Percentiles rank a stretch among this genome's conserved stretches.
Evolutionary conservation across 2,113 vertebrate genomes (phyloP).

Genomic region (Phalacrocorax carbo): DNA sequence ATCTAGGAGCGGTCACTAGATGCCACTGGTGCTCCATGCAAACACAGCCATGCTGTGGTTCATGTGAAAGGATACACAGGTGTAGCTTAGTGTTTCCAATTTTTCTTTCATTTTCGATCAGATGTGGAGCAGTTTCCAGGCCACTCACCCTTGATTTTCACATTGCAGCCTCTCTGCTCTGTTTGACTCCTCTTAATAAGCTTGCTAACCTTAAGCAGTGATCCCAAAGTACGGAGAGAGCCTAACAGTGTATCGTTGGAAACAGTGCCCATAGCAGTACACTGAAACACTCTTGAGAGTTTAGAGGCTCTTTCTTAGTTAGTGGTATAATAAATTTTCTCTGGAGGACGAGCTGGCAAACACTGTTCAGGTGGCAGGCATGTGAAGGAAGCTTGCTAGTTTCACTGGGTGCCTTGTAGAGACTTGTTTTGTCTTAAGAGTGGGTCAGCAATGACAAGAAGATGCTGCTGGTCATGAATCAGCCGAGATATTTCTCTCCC

Average conservation of each 20-base stretch:
- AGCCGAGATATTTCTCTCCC: neutral
- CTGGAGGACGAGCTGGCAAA: neutral
- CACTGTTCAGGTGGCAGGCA: neutral
- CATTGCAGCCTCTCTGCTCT: neutral
- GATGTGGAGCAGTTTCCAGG: neutral
- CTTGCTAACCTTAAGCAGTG: neutral
- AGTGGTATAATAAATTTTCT: neutral
- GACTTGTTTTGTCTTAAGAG: neutral
- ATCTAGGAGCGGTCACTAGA: constrained; percentile 31
- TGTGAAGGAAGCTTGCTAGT: neutral
- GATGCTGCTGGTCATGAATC: neutral
- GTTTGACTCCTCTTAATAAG: neutral
- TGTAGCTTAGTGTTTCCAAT: accelerated
- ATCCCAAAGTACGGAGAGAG: neutral
- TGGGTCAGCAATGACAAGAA: neutral
- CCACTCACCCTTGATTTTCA: neutral
- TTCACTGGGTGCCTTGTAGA: neutral
- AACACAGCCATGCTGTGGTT: accelerated
- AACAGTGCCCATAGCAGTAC: neutral
- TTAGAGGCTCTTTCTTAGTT: neutral
- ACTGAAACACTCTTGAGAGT: neutral
- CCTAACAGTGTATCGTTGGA: accelerated
- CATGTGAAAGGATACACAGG: neutral
- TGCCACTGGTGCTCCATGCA: constrained; percentile 60
- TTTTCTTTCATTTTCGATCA: neutral